These are phyloP conservation scores for Lydus trimaculatus DNA, from an alignment of 2,888 invertebrate species.

Conservation along the genomic window DNA sequence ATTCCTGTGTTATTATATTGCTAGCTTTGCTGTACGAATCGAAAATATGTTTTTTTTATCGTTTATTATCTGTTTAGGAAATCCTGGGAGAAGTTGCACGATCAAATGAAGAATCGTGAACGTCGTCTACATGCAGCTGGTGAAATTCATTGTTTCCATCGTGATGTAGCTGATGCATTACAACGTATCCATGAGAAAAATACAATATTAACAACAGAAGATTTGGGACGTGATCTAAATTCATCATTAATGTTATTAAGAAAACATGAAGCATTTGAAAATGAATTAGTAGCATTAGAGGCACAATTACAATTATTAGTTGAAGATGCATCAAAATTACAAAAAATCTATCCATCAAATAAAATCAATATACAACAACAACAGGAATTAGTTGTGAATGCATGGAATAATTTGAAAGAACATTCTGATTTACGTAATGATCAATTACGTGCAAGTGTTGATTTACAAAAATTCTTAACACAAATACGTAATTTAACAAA, in stretches of 20 bases:
- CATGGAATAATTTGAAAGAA: conserved; percentile 88
- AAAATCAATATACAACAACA: conserved; percentile 88
- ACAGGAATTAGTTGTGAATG: conserved; percentile 83
- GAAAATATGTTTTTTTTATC: background rate
- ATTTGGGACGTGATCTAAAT: conserved; percentile 81
- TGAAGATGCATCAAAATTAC: conserved; percentile 90
- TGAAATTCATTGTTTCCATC: conserved; percentile 96
- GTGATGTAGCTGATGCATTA: conserved; percentile 91
- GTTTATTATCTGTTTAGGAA: conserved; percentile 62
- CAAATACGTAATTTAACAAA: conserved; percentile 84
- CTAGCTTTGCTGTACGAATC: background rate
- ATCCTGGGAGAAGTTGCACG: conserved; percentile 87
- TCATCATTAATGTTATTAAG: conserved; percentile 83
- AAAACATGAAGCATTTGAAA: conserved; percentile 92
- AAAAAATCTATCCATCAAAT: conserved; percentile 89
- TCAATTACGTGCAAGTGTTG: conserved; percentile 84
- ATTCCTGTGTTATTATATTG: no score
- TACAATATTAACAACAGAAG: conserved; percentile 80
- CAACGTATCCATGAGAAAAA: conserved; percentile 91
- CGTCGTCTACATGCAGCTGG: conserved; percentile 91
- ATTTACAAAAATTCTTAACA: conserved; percentile 88
- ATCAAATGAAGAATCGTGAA: conserved; percentile 86
- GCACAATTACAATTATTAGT: conserved; percentile 90
- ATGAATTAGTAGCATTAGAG: conserved; percentile 90
- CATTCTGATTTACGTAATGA: conserved; percentile 81